phyloP scores from a whole-genome alignment of 2,113 vertebrate genomes.

The Hirundichthys speculiger region DNA sequence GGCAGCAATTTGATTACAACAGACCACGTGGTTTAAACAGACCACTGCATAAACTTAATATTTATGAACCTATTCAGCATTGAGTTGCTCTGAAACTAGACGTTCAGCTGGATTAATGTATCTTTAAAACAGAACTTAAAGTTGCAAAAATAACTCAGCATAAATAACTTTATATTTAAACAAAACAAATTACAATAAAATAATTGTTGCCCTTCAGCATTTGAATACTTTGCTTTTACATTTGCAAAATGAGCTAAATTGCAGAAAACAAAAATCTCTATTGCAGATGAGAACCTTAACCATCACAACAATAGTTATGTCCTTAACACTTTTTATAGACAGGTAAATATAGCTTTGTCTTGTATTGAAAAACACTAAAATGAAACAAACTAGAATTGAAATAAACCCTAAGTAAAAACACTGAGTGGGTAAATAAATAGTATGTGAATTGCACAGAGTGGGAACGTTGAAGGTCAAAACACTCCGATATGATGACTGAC shows the following conservation, averaged over 20 bases:
- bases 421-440: constrained; percentile 95
- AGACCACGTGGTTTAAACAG: too few species aligned
- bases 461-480: constrained; percentile 82
- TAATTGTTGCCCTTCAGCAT: background rate
- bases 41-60: too few species aligned
- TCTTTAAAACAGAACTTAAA: constrained; percentile 11
- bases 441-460: constrained; percentile 90
- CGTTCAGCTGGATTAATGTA: background rate
- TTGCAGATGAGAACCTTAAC: constrained; percentile 46
- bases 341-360: constrained; percentile 50
- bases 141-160: constrained; percentile 3
- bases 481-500: constrained; percentile 76
- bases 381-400: constrained; percentile 81
- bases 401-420: constrained; percentile 78
- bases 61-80: too few species aligned
- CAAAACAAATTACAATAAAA: constrained; percentile 17
- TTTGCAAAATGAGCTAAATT: constrained; percentile 18
- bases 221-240: constrained; percentile 21
- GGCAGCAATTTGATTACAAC: too few species aligned
- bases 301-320: constrained; percentile 27
- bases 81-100: background rate
- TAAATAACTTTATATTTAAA: background rate
- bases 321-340: constrained; percentile 63
- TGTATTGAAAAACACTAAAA: constrained; percentile 54
- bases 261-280: constrained; percentile 9